Conservation (phyloP, 2,888 invertebrate species). For the Prenolepis imparis region DNA sequence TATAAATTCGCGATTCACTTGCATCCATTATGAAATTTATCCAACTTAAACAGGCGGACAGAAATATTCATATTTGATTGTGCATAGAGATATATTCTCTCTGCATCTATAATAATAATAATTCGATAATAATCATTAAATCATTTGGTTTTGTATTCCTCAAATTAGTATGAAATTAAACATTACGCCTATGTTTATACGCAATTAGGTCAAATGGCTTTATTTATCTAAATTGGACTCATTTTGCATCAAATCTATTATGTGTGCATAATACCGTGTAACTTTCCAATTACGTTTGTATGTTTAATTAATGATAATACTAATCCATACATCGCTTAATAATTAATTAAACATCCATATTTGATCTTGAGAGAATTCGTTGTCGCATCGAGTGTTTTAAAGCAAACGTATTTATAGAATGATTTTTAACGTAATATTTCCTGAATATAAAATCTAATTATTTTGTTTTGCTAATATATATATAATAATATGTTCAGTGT, state of each 20-base stretch:
- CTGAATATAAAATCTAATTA: background rate
- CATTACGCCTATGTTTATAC: background rate
- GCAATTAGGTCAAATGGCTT: conserved; percentile 14
- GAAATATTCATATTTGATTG: background rate
- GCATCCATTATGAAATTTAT: background rate
- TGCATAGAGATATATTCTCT: background rate
- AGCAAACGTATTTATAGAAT: background rate
- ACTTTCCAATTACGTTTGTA: background rate
- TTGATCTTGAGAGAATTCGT: background rate
- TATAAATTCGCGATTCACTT: conserved; percentile 19
- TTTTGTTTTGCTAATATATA: background rate
- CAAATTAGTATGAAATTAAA: background rate
- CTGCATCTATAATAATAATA: background rate
- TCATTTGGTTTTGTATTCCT: background rate
- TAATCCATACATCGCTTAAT: background rate
- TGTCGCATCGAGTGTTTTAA: background rate
- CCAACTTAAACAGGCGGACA: background rate
- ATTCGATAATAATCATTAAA: background rate
- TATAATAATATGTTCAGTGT: background rate
- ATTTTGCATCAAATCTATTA: conserved; percentile 1
- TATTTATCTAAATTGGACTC: conserved; percentile 5
- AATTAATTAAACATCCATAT: conserved; percentile 13
- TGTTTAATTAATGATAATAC: background rate
- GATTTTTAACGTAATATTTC: background rate
- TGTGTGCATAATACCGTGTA: background rate